Percentiles rank a stretch among this genome's conserved stretches.
phyloP scores from a whole-genome alignment of 2,113 vertebrate species.

The Cromileptes altivelis region DNA sequence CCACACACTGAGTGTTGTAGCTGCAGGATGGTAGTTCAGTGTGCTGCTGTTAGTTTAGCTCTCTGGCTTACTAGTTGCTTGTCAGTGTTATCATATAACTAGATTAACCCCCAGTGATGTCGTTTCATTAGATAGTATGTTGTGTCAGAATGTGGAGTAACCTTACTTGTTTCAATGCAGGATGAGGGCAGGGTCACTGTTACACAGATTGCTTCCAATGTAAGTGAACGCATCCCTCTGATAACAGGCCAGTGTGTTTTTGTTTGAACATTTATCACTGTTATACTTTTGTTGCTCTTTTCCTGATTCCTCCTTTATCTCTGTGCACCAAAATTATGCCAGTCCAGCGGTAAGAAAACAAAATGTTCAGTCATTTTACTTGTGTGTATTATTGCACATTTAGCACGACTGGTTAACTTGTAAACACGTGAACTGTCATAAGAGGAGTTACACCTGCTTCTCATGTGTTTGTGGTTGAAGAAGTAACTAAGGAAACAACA shows the following conservation, averaged over 20 bases:
- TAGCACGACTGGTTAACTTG: not conserved
- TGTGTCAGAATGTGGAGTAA: constrained; percentile 53
- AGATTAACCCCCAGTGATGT: constrained; percentile 26
- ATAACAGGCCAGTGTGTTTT: constrained; percentile 21
- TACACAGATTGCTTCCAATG: constrained; percentile 64
- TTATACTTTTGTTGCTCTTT: not conserved
- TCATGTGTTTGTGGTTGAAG: constrained; percentile 10
- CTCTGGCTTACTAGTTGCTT: constrained; percentile 42
- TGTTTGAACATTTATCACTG: constrained; percentile 18
- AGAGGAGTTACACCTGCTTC: constrained; percentile 1
- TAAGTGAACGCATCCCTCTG: constrained; percentile 42
- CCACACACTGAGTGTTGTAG: constrained; percentile 6
- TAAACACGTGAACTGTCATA: not conserved
- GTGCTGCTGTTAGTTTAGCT: constrained; percentile 39
- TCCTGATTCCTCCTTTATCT: not conserved
- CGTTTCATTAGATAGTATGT: not conserved
- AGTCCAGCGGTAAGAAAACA: not conserved
- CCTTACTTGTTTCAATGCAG: constrained; percentile 66
- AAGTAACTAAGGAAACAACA: not conserved
- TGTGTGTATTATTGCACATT: not conserved
- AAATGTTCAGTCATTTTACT: not conserved
- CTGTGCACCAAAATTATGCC: not conserved
- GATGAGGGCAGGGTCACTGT: constrained; percentile 60
- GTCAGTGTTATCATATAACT: constrained; percentile 32
- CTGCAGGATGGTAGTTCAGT: constrained; percentile 4